phyloP scores from a whole-genome alignment of 2,888 invertebrate genomes.

The Chirona hameri region DNA sequence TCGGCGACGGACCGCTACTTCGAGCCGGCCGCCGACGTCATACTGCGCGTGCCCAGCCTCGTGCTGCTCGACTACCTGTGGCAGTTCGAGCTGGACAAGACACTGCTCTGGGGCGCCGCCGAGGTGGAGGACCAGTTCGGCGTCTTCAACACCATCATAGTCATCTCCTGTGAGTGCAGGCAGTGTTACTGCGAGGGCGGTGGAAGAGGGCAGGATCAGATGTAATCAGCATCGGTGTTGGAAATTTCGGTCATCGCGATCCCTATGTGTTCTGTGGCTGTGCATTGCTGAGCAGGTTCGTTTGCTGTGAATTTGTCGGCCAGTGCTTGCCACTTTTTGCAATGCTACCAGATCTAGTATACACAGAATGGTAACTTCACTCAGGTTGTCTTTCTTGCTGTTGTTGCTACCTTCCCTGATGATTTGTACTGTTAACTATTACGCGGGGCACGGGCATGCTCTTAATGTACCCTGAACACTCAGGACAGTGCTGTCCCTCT shows the following conservation, averaged over 20 bases:
- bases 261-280: neutral
- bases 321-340: too few relatives aligned
- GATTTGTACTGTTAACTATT: too few relatives aligned
- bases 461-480: too few relatives aligned
- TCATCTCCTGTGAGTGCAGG: conserved; percentile 41
- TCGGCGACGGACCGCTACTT: conserved; percentile 37
- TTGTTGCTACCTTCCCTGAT: too few relatives aligned
- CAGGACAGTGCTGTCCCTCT: too few relatives aligned
- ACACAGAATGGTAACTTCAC: too few relatives aligned
- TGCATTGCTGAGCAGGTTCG: neutral
- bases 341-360: too few relatives aligned
- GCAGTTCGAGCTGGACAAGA: conserved; percentile 42
- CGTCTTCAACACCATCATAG: conserved; percentile 44
- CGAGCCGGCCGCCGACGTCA: conserved; percentile 44
- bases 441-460: too few relatives aligned
- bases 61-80: conserved; percentile 52
- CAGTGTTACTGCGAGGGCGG: conserved; percentile 48
- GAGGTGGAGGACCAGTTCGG: conserved; percentile 40
- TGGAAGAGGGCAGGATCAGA: neutral
- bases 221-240: neutral
- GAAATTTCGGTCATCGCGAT: neutral
- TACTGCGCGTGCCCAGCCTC: conserved; percentile 50
- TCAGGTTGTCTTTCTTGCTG: too few relatives aligned
- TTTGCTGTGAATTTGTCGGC: neutral
- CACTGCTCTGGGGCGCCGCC: conserved; percentile 36